Base-by-base conservation (phyloP, 64 coral and sea anemone species). In the Catalaphyllia jardinei region DNA sequence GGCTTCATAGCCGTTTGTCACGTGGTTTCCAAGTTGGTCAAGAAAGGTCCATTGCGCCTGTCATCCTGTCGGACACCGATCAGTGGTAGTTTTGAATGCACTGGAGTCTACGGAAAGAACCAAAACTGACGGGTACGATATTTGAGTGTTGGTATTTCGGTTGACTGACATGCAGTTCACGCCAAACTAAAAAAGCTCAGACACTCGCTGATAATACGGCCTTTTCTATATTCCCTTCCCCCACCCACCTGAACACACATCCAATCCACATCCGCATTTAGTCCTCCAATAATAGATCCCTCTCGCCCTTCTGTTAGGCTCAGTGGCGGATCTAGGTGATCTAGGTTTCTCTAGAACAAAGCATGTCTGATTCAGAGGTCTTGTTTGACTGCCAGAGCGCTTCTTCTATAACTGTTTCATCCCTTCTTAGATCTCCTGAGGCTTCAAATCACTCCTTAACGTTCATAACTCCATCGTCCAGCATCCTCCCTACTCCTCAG, bases 51-150 rank as follows among this genome's bases (percentile, higher is more conserved):
- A 15, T 59, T 88, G 11, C 87, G 87, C 49, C 64, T 93, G 24
- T 88, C 86, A 10, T 88, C 90, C 3, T 99, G 87, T 38, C 93
- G 90, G 93, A 81, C 94, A 30, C 91, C 94, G 4, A 72, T 93
- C 86, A 99, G 72, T 24, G 97, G 91, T 54, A 98, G 93, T 59
- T 88, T 95, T 83, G 96, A 95, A 24, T 94, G 90, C 60, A 94
- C 29, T 85, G 62, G 81, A 71, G 39, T 29, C 81, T 29, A 13
- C 62, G 17, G 63, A 85, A 5, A 11, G 20, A 24, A 15, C 24
- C 0, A 65, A 83, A 17, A 1, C 62, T 42, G 31, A 62, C 61
- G 25, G 62, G 63, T 85, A 9, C 0, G 22, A 2, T 79, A 12
- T 29, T 79, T 6, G 7, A 46, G 3, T 46, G 42, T 46, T 46